Evolutionary conservation across 2,797 vertebrate genomes (phyloP).

Genomic region (Apogon talboti): DNA sequence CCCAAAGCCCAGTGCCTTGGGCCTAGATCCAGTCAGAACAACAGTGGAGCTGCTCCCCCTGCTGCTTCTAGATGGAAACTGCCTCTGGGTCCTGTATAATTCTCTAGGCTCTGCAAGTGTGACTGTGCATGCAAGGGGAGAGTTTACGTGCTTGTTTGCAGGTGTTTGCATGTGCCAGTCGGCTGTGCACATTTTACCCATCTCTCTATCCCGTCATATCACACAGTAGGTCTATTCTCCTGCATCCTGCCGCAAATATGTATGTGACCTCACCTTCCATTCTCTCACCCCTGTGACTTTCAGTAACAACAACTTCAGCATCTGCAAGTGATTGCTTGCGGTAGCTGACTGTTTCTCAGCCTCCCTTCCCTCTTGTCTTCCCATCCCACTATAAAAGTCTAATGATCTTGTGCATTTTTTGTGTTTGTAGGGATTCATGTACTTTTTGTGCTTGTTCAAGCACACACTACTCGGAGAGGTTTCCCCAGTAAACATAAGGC

Average conservation of each 20-base stretch:
- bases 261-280: slow-evolving; percentile 72
- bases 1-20: slow-evolving; percentile 45
- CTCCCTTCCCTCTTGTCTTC: slow-evolving; percentile 76
- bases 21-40: slow-evolving; percentile 80
- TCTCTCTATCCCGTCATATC: slow-evolving; percentile 43
- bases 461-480: not conserved
- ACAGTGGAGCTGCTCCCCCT: slow-evolving; percentile 99
- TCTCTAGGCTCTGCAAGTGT: slow-evolving; percentile 43
- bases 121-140: slow-evolving; percentile 7
- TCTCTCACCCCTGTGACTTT: slow-evolving; percentile 48
- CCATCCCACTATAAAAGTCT: slow-evolving; percentile 84
- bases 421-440: slow-evolving; percentile 12
- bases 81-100: slow-evolving; percentile 69
- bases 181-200: slow-evolving; percentile 18
- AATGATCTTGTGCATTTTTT: slow-evolving; percentile 84
- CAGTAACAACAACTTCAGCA: slow-evolving; percentile 58
- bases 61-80: slow-evolving; percentile 88
- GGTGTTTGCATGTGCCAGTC: slow-evolving; percentile 36
- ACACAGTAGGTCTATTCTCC: slow-evolving; percentile 62
- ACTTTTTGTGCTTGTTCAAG: slow-evolving; percentile 9
- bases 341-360: slow-evolving; percentile 81
- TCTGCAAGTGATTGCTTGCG: slow-evolving; percentile 71
- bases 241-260: slow-evolving; percentile 74
- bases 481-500: slow-evolving; percentile 21
- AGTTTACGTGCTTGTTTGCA: slow-evolving; percentile 29